Percentiles rank a stretch among this genome's conserved stretches.
Conservation (phyloP, 2,797 vertebrate species). For the Lacerta viridis region DNA sequence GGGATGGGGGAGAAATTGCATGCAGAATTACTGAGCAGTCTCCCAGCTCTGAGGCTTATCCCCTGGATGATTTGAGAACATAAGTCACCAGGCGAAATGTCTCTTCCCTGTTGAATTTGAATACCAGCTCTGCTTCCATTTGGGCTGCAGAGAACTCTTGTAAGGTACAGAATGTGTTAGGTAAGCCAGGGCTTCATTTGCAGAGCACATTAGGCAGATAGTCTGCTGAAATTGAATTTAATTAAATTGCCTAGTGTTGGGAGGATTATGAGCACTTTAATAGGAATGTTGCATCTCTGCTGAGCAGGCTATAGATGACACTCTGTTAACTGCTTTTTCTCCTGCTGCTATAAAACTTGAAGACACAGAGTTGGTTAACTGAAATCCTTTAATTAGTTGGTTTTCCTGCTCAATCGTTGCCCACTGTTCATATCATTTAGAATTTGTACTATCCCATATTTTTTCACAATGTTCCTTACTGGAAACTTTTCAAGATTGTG, state of each 20-base stretch:
- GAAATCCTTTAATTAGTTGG: conserved; percentile 16
- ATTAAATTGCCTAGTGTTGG: conserved; percentile 27
- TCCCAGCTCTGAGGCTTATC: not conserved
- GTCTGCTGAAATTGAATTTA: conserved; percentile 24
- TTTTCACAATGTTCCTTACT: not conserved
- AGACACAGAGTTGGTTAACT: conserved; percentile 21
- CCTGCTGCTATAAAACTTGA: not conserved
- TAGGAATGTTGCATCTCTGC: conserved; percentile 14
- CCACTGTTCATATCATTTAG: conserved; percentile 2
- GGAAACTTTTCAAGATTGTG: conserved; percentile 26
- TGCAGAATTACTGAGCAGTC: not conserved
- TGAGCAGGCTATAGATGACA: conserved; percentile 6
- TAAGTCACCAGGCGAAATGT: not conserved
- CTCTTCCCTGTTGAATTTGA: conserved; percentile 7
- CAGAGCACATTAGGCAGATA: conserved; percentile 17
- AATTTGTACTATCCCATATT: not conserved
- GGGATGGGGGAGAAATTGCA: not conserved
- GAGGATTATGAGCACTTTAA: conserved; percentile 13
- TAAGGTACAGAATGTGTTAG: conserved; percentile 13
- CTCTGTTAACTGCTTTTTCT: conserved; percentile 30
- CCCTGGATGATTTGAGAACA: not conserved
- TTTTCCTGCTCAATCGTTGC: not conserved
- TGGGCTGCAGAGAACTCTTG: conserved; percentile 12
- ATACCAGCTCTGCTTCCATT: conserved; percentile 2
- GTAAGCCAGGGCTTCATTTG: conserved; percentile 17